Percentiles rank a stretch among this genome's conserved stretches.
Conservation (phyloP, 2,888 invertebrate genomes). For the Alitta virens region DNA sequence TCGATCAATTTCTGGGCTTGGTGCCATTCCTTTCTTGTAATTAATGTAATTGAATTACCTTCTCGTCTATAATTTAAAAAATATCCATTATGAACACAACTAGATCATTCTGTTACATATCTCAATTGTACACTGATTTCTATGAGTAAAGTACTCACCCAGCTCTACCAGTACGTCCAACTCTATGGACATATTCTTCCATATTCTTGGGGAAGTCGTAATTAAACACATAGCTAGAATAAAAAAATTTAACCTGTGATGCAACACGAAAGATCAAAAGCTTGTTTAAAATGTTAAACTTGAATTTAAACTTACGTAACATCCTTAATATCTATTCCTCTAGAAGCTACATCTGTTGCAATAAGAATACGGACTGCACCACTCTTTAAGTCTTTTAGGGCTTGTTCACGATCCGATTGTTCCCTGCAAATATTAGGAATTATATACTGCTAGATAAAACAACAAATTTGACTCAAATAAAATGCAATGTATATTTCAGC, state of each 20-base stretch:
- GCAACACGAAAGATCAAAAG: no score
- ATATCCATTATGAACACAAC: neutral
- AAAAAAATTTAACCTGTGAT: no score
- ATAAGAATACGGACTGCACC: slow-evolving; percentile 80
- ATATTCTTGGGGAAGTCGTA: slow-evolving; percentile 91
- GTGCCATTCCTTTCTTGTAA: slow-evolving; percentile 77
- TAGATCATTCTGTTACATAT: no score
- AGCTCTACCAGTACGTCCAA: slow-evolving; percentile 93
- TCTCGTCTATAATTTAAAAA: slow-evolving; percentile 58
- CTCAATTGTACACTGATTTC: neutral
- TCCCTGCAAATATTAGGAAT: slow-evolving; percentile 61
- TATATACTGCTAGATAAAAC: no score
- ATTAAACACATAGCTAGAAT: slow-evolving; percentile 78
- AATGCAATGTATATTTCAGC: no score
- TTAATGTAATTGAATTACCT: slow-evolving; percentile 79
- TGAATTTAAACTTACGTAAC: slow-evolving; percentile 48
- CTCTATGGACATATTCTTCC: slow-evolving; percentile 93
- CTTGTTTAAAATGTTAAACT: neutral
- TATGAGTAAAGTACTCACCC: slow-evolving; percentile 60
- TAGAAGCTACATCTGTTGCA: slow-evolving; percentile 92
- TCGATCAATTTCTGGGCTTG: slow-evolving; percentile 78
- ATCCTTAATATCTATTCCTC: slow-evolving; percentile 78
- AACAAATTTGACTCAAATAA: no score
- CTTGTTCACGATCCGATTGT: slow-evolving; percentile 66
- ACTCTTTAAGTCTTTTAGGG: slow-evolving; percentile 77